Percentiles rank a stretch among this genome's conserved stretches.
Evolutionary conservation across 2,113 vertebrate species (phyloP).

Genomic region (Aldabrachelys gigantea): DNA sequence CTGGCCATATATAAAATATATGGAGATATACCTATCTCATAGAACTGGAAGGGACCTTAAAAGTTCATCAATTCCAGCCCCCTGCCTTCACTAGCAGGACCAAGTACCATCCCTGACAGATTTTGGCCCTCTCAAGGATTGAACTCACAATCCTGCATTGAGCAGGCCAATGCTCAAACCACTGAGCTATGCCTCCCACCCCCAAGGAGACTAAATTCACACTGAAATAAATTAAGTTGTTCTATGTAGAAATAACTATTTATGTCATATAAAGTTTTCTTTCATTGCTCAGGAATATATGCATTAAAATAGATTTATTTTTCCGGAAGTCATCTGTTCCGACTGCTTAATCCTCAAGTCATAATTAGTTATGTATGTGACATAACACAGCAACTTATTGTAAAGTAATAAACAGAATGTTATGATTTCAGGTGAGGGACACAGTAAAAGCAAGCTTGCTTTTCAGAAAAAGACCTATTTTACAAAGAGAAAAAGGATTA

Average conservation of each 20-base stretch:
- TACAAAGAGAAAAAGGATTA: neutral
- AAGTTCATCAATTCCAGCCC: too few relatives aligned
- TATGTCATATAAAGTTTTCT: neutral
- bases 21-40: too few relatives aligned
- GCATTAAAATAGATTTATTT: neutral
- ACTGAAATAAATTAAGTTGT: neutral
- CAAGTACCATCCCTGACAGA: too few relatives aligned
- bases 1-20: neutral
- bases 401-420: slow-evolving; percentile 12
- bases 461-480: neutral
- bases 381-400: neutral
- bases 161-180: too few relatives aligned
- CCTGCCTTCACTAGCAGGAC: too few relatives aligned
- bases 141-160: too few relatives aligned
- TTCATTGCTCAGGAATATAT: neutral
- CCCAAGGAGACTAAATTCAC: neutral
- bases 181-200: too few relatives aligned
- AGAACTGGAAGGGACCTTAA: too few relatives aligned
- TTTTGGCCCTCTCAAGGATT: too few relatives aligned
- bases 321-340: neutral
- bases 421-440: neutral
- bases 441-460: neutral
- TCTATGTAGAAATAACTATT: slow-evolving; percentile 4
- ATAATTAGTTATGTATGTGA: neutral
- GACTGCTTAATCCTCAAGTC: slow-evolving; percentile 5